Conservation (phyloP, 1,140 invertebrate genomes). For the Brachionus sp. region DNA sequence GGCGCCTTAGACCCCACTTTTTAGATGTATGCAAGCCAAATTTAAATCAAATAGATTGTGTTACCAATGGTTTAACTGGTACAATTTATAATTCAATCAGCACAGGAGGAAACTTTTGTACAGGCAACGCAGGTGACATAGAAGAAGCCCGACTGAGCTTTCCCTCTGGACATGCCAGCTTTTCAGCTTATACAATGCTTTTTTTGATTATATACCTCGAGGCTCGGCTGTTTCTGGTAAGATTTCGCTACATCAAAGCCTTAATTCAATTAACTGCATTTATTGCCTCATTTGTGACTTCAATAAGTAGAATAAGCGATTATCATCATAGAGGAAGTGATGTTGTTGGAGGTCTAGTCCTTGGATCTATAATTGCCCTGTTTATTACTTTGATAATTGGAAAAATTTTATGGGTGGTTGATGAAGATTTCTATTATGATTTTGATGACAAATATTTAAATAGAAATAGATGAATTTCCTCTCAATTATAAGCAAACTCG, state of each 20-base stretch:
- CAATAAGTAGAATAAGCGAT: conserved; percentile 74
- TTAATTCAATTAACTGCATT: conserved; percentile 25
- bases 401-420: neutral
- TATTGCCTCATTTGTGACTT: conserved; percentile 10
- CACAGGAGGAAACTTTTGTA: conserved; percentile 59
- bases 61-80: conserved; percentile 23
- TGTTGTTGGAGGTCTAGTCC: conserved; percentile 67
- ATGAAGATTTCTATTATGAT: conserved; percentile 9
- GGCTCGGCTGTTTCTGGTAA: conserved; percentile 9
- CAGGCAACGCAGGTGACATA: conserved; percentile 45
- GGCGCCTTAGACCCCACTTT: conserved; percentile 87
- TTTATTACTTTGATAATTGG: conserved; percentile 49
- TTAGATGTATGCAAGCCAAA: conserved; percentile 65
- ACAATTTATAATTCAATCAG: conserved; percentile 50
- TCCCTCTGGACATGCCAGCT: conserved; percentile 65
- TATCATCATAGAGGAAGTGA: conserved; percentile 96
- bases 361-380: conserved; percentile 66
- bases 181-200: conserved; percentile 61
- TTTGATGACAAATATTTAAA: conserved; percentile 39
- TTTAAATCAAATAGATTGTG: conserved; percentile 48
- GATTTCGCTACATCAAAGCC: conserved; percentile 19
- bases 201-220: conserved; percentile 50
- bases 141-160: conserved; percentile 61
- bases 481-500: no score
- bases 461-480: neutral